These are phyloP conservation scores for Acleris sparsana DNA, from an alignment of 2,888 invertebrate genomes.

Conservation along the genomic window DNA sequence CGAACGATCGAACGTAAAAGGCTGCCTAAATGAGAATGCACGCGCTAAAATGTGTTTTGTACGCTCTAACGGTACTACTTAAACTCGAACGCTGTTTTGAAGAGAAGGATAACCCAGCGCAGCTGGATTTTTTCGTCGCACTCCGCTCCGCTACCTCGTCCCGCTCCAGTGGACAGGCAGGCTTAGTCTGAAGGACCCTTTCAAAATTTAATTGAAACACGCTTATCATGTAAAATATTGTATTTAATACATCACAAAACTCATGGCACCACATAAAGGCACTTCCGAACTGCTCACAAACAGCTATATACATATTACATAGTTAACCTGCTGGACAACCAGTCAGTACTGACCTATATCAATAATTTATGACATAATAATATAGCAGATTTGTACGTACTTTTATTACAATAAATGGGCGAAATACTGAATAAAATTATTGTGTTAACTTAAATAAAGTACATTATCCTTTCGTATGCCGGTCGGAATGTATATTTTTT, in stretches of 20 bases:
- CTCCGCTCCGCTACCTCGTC: too few species aligned
- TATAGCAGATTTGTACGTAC: conserved; percentile 1
- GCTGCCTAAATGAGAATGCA: too few species aligned
- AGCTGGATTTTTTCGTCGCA: too few species aligned
- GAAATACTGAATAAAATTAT: background rate
- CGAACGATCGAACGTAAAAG: too few species aligned
- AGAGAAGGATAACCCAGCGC: too few species aligned
- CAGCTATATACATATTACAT: conserved; percentile 49
- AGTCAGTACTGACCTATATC: conserved; percentile 8
- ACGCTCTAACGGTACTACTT: too few species aligned
- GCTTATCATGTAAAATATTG: conserved; percentile 48
- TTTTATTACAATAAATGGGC: background rate
- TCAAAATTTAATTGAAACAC: conserved; percentile 30
- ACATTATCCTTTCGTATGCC: too few species aligned
- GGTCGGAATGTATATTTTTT: too few species aligned
- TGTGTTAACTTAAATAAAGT: too few species aligned
- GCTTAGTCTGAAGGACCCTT: too few species aligned
- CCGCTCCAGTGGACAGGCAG: background rate
- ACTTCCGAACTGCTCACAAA: conserved; percentile 57
- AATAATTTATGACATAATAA: conserved; percentile 9
- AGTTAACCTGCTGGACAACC: background rate
- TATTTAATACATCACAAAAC: conserved; percentile 65
- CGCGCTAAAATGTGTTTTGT: too few species aligned
- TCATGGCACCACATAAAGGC: conserved; percentile 78
- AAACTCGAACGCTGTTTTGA: too few species aligned